Evolutionary conservation across 2,797 vertebrate species (phyloP).

Genomic region (Chrysocyon brachyurus): DNA sequence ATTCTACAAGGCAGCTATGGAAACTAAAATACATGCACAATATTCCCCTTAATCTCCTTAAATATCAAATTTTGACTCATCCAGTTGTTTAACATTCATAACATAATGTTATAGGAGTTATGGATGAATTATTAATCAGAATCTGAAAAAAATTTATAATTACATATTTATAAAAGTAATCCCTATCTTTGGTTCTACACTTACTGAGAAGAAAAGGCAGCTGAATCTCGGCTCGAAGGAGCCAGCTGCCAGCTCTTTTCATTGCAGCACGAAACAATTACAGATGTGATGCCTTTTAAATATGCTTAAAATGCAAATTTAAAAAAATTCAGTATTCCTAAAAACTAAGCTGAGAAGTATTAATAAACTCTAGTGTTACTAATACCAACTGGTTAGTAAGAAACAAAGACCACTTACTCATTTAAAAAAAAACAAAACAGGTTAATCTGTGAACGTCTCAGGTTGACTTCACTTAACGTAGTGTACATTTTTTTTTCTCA

Average conservation of each 20-base stretch:
- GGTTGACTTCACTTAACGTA: neutral
- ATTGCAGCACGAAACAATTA: conserved; percentile 64
- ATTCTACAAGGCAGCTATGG: conserved; percentile 36
- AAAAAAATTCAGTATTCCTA: conserved; percentile 59
- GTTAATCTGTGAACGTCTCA: neutral
- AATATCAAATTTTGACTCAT: conserved; percentile 81
- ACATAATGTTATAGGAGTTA: conserved; percentile 71
- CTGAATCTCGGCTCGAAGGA: conserved; percentile 68
- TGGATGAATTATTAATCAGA: conserved; percentile 84
- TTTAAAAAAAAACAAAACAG: neutral
- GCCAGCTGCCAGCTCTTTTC: conserved; percentile 75
- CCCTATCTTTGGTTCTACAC: conserved; percentile 76
- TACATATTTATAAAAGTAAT: conserved; percentile 84
- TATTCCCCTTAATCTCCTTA: conserved; percentile 80
- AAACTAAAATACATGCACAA: conserved; percentile 74
- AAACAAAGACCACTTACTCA: neutral
- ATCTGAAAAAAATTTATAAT: conserved; percentile 79
- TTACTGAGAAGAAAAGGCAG: conserved; percentile 73
- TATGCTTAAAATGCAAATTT: conserved; percentile 68
- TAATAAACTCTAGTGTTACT: conserved; percentile 57
- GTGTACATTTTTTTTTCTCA: neutral
- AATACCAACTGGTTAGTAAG: conserved; percentile 33
- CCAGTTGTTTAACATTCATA: conserved; percentile 82
- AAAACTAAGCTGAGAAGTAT: conserved; percentile 61
- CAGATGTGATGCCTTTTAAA: conserved; percentile 75